A percentile compares a stretch with the other conserved stretches of the same genome.
Evolutionary conservation across 2,797 vertebrate genomes (phyloP).

Genomic region (Discoglossus pictus): DNA sequence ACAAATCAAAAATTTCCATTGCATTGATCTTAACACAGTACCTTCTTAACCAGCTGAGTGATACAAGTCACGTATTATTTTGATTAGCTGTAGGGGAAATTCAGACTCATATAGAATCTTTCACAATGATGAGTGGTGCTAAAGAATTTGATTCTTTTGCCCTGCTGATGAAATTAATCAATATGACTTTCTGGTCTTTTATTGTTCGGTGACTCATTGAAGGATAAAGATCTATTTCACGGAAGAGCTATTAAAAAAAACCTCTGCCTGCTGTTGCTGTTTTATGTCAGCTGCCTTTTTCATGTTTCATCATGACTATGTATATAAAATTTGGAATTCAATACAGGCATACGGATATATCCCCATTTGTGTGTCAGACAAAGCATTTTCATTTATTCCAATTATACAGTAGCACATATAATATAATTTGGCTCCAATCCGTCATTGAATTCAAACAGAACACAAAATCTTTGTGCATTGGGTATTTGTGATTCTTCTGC

Average conservation of each 20-base stretch:
- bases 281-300: conserved; percentile 29
- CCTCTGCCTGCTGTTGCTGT: conserved; percentile 29
- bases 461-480: not conserved
- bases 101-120: conserved; percentile 50
- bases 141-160: conserved; percentile 52
- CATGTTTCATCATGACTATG: conserved; percentile 19
- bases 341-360: conserved; percentile 10
- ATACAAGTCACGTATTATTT: conserved; percentile 44
- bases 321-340: conserved; percentile 4
- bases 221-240: conserved; percentile 35
- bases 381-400: conserved; percentile 10
- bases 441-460: not conserved
- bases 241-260: conserved; percentile 34
- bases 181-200: conserved; percentile 53
- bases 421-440: not conserved
- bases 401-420: conserved; percentile 6
- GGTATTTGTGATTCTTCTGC: conserved; percentile 31
- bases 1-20: conserved; percentile 22
- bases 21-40: not conserved
- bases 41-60: conserved; percentile 39
- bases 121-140: conserved; percentile 43
- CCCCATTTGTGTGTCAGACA: conserved; percentile 13
- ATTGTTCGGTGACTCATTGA: conserved; percentile 50
- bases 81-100: conserved; percentile 54
- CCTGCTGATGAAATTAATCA: conserved; percentile 52